phyloP scores from a whole-genome alignment of 2,888 invertebrate species.

The Amitus sp. region DNA sequence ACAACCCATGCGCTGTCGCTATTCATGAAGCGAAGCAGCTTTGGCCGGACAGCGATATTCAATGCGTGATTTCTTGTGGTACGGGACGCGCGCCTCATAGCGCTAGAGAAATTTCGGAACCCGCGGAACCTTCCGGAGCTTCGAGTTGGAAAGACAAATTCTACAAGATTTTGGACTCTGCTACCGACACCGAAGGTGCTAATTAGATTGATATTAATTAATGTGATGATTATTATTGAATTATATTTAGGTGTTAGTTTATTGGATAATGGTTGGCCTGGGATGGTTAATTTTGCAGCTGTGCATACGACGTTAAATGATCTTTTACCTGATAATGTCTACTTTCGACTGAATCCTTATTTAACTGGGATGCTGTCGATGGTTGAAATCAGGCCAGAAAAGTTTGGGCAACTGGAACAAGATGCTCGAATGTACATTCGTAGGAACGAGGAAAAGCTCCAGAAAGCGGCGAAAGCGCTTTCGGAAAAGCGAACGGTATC shows the following conservation, averaged over 20 bases:
- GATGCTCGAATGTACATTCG: conserved; percentile 85
- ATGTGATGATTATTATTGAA: conserved; percentile 6
- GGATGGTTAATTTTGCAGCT: conserved; percentile 67
- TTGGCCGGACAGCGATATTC: conserved; percentile 80
- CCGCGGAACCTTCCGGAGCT: conserved; percentile 58
- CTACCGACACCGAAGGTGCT: conserved; percentile 86
- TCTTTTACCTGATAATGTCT: conserved; percentile 76
- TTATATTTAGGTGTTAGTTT: no score
- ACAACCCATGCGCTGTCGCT: conserved; percentile 90
- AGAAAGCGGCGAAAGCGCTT: conserved; percentile 70
- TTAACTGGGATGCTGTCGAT: conserved; percentile 81
- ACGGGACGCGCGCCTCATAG: conserved; percentile 72
- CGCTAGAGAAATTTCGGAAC: conserved; percentile 43
- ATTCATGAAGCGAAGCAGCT: conserved; percentile 86
- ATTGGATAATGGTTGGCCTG: not conserved
- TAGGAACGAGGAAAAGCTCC: conserved; percentile 82
- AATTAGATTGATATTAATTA: not conserved
- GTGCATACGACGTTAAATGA: conserved; percentile 83
- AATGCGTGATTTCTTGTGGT: conserved; percentile 86
- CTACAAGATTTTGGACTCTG: conserved; percentile 82
- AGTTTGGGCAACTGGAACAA: conserved; percentile 75
- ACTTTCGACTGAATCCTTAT: conserved; percentile 91
- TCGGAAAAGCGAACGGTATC: conserved; percentile 61
- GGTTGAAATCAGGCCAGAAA: conserved; percentile 81
- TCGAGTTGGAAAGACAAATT: conserved; percentile 83